phyloP scores from a whole-genome alignment of 1,140 invertebrate species.

The Drosophila yakuba region DNA sequence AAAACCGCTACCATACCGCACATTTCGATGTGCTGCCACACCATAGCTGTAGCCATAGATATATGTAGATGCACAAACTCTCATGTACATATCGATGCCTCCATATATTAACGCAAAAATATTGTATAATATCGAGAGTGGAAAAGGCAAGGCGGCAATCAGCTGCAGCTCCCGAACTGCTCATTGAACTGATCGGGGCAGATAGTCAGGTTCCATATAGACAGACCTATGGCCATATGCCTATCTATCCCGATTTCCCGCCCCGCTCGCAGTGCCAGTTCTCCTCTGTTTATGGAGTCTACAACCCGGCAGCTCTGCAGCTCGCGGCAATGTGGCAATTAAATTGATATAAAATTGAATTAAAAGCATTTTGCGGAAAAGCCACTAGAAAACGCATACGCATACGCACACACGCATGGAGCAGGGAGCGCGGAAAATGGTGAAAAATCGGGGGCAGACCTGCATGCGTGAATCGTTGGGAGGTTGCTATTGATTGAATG shows the following conservation, averaged over 20 bases:
- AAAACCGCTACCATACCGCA: slow-evolving; percentile 36
- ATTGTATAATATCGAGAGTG: slow-evolving; percentile 72
- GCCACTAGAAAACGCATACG: slow-evolving; percentile 61
- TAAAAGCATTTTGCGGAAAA: slow-evolving; percentile 82
- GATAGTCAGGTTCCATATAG: slow-evolving; percentile 58
- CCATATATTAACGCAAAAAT: slow-evolving; percentile 62
- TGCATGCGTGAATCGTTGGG: slow-evolving; percentile 2
- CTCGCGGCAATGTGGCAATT: slow-evolving; percentile 74
- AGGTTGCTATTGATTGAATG: slow-evolving; percentile 72
- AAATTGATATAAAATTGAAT: slow-evolving; percentile 82
- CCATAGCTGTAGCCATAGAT: neutral
- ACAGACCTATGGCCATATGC: slow-evolving; percentile 46
- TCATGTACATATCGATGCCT: neutral
- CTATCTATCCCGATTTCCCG: slow-evolving; percentile 28
- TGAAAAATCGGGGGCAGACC: neutral
- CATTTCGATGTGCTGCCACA: slow-evolving; percentile 27
- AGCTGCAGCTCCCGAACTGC: slow-evolving; percentile 44
- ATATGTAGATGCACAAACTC: slow-evolving; percentile 8
- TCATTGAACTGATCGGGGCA: slow-evolving; percentile 64
- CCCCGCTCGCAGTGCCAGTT: neutral
- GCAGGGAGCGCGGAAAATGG: neutral
- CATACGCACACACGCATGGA: slow-evolving; percentile 11
- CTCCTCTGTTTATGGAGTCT: neutral
- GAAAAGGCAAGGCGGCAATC: slow-evolving; percentile 46
- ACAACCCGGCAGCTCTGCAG: slow-evolving; percentile 19